Percentiles rank a stretch among this genome's conserved stretches.
Conservation (phyloP, 2,888 invertebrate genomes). For the Mimumesa dahlbomi region DNA sequence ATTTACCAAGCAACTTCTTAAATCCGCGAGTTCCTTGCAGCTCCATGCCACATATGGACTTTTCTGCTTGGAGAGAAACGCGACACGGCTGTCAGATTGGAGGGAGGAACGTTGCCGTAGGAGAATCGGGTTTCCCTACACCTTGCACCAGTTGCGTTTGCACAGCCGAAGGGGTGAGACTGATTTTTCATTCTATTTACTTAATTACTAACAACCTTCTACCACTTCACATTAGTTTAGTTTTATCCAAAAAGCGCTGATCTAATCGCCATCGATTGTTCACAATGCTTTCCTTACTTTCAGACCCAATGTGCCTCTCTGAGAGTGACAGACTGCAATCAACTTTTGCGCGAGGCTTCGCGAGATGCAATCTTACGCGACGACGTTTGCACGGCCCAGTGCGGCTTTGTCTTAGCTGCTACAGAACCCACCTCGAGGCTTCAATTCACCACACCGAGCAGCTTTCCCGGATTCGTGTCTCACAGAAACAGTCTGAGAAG, state of each 20-base stretch:
- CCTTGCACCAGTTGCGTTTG: conserved; percentile 95
- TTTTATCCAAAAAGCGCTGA: no score
- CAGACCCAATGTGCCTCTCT: conserved; percentile 94
- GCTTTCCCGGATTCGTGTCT: conserved; percentile 66
- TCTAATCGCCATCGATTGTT: no score
- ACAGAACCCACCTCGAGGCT: conserved; percentile 70
- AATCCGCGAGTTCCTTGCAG: conserved; percentile 93
- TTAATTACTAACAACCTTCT: no score
- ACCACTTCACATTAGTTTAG: no score
- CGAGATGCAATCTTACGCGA: conserved; percentile 91
- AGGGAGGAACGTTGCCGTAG: conserved; percentile 88
- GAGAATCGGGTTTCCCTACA: conserved; percentile 92
- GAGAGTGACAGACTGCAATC: conserved; percentile 92
- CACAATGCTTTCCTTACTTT: no score
- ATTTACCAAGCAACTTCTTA: conserved; percentile 94
- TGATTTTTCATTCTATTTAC: conserved; percentile 63
- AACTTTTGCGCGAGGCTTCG: conserved; percentile 91
- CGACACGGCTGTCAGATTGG: conserved; percentile 91
- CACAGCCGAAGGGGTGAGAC: conserved; percentile 91
- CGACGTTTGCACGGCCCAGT: conserved; percentile 95
- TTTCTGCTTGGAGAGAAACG: conserved; percentile 92
- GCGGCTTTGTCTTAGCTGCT: conserved; percentile 86
- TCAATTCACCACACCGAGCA: conserved; percentile 70
- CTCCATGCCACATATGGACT: conserved; percentile 89
- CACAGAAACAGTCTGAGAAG: conserved; percentile 67